Conservation (phyloP, 2,113 vertebrate species). For the Paratilapia polleni region DNA sequence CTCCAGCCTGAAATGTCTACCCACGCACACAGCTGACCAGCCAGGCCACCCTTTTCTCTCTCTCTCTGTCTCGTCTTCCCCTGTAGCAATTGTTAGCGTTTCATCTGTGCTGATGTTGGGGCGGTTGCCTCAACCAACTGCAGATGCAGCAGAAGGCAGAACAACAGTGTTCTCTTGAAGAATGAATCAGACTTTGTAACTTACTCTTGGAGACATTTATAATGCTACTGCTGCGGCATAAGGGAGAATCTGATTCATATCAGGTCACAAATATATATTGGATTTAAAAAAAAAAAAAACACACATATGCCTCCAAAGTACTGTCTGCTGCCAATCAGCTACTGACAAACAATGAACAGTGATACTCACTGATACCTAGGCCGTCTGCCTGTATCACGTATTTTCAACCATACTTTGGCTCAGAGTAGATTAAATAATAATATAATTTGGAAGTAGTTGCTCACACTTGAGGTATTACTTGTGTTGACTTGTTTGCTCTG, state of each 20-base stretch:
- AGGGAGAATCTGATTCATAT: neutral
- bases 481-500: neutral
- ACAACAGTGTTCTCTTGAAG: neutral
- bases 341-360: neutral
- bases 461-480: neutral
- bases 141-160: constrained; percentile 11
- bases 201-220: neutral
- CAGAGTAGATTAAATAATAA: neutral
- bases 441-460: neutral
- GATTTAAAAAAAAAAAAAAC: neutral
- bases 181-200: neutral
- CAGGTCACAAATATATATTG: neutral
- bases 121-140: neutral
- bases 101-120: constrained; percentile 7
- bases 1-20: constrained; percentile 25
- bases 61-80: neutral
- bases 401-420: neutral
- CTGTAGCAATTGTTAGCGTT: constrained; percentile 9
- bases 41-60: constrained; percentile 4
- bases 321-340: neutral
- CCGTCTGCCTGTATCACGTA: neutral
- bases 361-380: neutral
- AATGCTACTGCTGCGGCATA: neutral
- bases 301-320: too few relatives aligned
- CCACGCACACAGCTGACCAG: constrained; percentile 36